Base-by-base conservation (phyloP, 1,140 invertebrate genomes). In the Planococcus citri region DNA sequence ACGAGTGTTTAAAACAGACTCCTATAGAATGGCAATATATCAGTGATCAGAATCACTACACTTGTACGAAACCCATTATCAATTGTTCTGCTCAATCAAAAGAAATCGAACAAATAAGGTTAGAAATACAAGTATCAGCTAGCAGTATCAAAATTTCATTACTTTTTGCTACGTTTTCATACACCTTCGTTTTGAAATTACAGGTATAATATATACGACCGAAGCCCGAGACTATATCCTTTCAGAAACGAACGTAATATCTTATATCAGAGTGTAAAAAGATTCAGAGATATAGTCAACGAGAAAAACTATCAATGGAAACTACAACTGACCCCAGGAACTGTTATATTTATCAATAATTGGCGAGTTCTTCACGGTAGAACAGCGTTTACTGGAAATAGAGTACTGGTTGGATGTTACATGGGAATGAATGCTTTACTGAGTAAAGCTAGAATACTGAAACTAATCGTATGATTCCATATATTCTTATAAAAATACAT, bases 301-400 rank as follows among this genome's bases (percentile, higher is more conserved):
- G 75, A 82, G 58, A 74, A 79, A 1, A 73, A 77, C 1, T 80
- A 82, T 58, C 80, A 84, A 72, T 82, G 83, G 79, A 79, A 79
- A 72, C 76, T 89, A 17, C 84, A 84, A 76, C 75, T 90, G 12
- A 74, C 75, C 22, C 86, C 87, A 37, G 87, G 87, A 72, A 83
- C 78, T 33, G 82, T 90, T 1, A 77, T 90, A 38, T 82, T 87
- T 58, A 83, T 90, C 69, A 88, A 91, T 73, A 91, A 91, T 77
- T 90, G 87, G 82, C 80, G 89, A 61, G 80, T 89, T 1, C 76
- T 90, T 1, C 89, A 91, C 75, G 88, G 88, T 0, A 79, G 89
- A 68, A 80, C 80, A 27, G 81, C 77, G 0, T 90, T 88, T 76
- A 82, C 82, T 1, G 87, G 86, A 4, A 75, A 76, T 17, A 77